phyloP scores from a whole-genome alignment of 2,113 vertebrate species.

The Thymallus thymallus region DNA sequence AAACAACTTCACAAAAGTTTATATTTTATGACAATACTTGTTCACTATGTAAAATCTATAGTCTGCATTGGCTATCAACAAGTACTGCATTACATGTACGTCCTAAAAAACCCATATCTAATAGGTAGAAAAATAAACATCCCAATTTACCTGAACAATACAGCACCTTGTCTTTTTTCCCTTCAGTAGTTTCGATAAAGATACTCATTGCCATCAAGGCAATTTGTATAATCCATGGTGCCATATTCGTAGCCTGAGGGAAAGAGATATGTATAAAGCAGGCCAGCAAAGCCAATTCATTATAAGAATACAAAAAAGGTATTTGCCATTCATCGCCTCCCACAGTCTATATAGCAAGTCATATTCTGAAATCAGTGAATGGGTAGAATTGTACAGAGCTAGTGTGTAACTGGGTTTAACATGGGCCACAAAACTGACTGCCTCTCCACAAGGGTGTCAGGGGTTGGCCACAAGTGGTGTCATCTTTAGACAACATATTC shows the following conservation, averaged over 20 bases:
- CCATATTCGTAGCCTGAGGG: constrained; percentile 52
- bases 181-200: constrained; percentile 34
- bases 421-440: background rate
- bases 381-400: background rate
- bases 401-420: background rate
- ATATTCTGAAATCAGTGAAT: background rate
- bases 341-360: background rate
- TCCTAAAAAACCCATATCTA: background rate
- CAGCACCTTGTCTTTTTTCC: constrained; percentile 58
- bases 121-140: constrained; percentile 4
- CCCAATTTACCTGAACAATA: constrained; percentile 70
- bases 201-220: constrained; percentile 45
- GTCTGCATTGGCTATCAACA: background rate
- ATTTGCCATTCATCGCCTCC: background rate
- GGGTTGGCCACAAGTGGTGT: no score
- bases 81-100: constrained; percentile 8
- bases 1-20: background rate
- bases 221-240: constrained; percentile 48
- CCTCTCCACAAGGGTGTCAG: background rate
- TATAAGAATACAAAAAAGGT: background rate
- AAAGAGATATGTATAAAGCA: background rate
- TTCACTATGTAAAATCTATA: no score
- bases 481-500: no score
- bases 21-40: background rate
- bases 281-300: background rate